Conservation (phyloP, 2,113 vertebrate species). For the Astur gentilis region DNA sequence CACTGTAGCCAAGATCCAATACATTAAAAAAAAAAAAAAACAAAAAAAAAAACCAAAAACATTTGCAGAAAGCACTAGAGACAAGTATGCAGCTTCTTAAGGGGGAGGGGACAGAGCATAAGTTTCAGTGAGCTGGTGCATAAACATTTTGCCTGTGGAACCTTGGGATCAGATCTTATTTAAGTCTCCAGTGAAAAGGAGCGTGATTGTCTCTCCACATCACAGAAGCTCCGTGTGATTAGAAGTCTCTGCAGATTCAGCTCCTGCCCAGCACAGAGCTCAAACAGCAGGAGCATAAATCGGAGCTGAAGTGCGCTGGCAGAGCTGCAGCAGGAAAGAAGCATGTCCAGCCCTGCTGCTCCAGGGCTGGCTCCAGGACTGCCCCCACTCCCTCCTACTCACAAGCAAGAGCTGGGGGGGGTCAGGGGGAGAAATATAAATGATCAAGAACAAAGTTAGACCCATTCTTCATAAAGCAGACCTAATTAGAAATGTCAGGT, state of each 20-base stretch:
- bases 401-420: not conserved
- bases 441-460: not conserved
- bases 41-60: not conserved
- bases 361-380: not conserved
- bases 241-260: conserved; percentile 24
- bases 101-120: not conserved
- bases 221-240: not conserved
- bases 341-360: not conserved
- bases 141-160: conserved; percentile 11
- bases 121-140: not conserved
- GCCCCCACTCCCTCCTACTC: not conserved
- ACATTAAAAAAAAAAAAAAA: not conserved
- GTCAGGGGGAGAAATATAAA: not conserved
- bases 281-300: conserved; percentile 31
- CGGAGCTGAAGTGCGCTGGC: not conserved
- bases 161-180: not conserved
- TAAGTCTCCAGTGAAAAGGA: conserved; percentile 15
- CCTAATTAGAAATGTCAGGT: conserved; percentile 7
- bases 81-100: not conserved
- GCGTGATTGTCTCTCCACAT: not conserved
- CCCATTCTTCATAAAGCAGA: not conserved
- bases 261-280: conserved; percentile 3
- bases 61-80: not conserved
- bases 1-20: not conserved
- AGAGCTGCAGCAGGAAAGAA: not conserved